phyloP scores from a whole-genome alignment of 1,140 invertebrate species.

The Penaeus japonicus region DNA sequence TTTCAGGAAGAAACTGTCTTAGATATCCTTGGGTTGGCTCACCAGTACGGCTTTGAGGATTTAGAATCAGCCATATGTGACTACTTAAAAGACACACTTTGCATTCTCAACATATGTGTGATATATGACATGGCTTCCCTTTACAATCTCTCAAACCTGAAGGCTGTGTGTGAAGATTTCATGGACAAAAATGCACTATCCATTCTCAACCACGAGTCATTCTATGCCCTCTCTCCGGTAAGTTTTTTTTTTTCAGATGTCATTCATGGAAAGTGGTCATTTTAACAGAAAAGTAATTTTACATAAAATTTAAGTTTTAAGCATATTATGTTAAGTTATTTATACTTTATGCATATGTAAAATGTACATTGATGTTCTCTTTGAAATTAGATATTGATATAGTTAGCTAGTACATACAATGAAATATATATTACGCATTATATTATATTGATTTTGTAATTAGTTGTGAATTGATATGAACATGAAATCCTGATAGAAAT shows the following conservation, averaged over 20 bases:
- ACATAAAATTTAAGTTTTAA: conserved; percentile 26
- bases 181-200: conserved; percentile 88
- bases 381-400: too few species aligned
- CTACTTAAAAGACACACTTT: conserved; percentile 87
- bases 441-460: too few species aligned
- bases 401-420: too few species aligned
- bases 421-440: too few species aligned
- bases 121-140: conserved; percentile 90
- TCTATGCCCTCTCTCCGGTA: conserved; percentile 84
- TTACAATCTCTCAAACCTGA: conserved; percentile 73
- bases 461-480: too few species aligned
- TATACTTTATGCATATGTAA: too few species aligned
- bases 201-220: conserved; percentile 84
- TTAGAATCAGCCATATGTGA: conserved; percentile 91
- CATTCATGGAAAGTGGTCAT: background rate
- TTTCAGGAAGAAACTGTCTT: conserved; percentile 81
- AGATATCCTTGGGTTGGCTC: conserved; percentile 86
- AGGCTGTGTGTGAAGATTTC: conserved; percentile 74
- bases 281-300: background rate
- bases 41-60: conserved; percentile 94
- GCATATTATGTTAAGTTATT: too few species aligned
- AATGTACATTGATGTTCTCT: too few species aligned
- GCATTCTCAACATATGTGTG: conserved; percentile 87
- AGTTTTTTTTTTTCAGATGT: conserved; percentile 60
- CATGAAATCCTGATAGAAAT: too few species aligned